Evolutionary conservation across 2,888 invertebrate genomes (phyloP).

Genomic region (Ctena decussata): DNA sequence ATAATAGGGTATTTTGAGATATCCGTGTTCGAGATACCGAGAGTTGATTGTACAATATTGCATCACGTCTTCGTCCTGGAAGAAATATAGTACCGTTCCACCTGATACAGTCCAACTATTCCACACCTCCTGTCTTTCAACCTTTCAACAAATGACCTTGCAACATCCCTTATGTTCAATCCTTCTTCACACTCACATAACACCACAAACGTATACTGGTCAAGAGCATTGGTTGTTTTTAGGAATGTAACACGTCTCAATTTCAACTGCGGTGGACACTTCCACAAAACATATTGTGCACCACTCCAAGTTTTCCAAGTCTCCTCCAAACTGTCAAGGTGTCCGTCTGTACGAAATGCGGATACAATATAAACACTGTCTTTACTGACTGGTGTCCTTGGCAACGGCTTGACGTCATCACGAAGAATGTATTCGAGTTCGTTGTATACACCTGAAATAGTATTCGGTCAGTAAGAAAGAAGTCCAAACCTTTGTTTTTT

Average conservation of each 20-base stretch:
- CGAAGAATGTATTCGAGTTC: constrained; percentile 72
- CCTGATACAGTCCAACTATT: constrained; percentile 77
- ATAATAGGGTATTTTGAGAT: too few relatives aligned
- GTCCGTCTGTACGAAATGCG: constrained; percentile 78
- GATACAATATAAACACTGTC: constrained; percentile 80
- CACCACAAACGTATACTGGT: constrained; percentile 76
- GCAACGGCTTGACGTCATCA: constrained; percentile 71
- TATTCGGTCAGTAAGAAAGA: too few relatives aligned
- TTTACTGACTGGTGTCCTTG: constrained; percentile 79
- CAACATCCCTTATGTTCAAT: constrained; percentile 72
- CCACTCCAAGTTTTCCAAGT: constrained; percentile 83
- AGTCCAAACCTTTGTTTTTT: too few relatives aligned
- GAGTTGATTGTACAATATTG: too few relatives aligned
- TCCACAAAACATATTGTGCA: constrained; percentile 80
- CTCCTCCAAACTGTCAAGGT: constrained; percentile 73
- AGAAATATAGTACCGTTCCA: constrained; percentile 75
- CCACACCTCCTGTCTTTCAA: constrained; percentile 80
- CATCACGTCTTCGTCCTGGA: constrained; percentile 47
- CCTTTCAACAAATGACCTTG: constrained; percentile 77
- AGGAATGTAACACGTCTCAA: constrained; percentile 81
- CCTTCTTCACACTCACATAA: constrained; percentile 80
- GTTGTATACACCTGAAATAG: constrained; percentile 72
- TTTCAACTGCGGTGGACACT: constrained; percentile 77
- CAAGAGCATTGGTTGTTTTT: constrained; percentile 66
- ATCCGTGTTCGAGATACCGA: too few relatives aligned